These are phyloP conservation scores for Acronicta psi DNA, from an alignment of 2,888 invertebrate species.

Conservation along the genomic window DNA sequence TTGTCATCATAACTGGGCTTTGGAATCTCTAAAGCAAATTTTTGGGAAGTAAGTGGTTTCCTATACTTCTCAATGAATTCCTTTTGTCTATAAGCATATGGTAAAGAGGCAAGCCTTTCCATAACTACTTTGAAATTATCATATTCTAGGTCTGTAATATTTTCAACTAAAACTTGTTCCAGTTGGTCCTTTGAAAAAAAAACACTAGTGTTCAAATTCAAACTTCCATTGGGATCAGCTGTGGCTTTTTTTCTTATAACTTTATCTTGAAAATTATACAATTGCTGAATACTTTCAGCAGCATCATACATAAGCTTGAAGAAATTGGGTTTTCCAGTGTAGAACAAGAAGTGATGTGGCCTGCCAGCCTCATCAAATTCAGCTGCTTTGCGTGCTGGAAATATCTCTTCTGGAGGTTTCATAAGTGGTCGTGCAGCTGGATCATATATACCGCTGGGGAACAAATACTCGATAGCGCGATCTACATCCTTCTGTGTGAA, in stretches of 20 bases:
- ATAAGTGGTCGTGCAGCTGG: conserved; percentile 95
- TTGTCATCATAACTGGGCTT: conserved; percentile 91
- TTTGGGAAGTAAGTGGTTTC: conserved; percentile 89
- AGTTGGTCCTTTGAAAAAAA: conserved; percentile 92
- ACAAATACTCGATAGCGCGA: conserved; percentile 96
- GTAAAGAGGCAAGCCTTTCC: conserved; percentile 92
- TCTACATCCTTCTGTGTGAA: conserved; percentile 96
- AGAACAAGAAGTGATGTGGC: conserved; percentile 97
- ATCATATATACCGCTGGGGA: conserved; percentile 97
- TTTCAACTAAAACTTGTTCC: conserved; percentile 91
- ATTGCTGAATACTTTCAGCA: conserved; percentile 90
- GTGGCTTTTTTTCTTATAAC: conserved; percentile 90
- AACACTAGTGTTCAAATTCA: conserved; percentile 77
- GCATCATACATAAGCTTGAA: conserved; percentile 94
- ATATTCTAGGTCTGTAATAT: conserved; percentile 91
- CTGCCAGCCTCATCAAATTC: conserved; percentile 97
- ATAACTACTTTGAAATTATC: conserved; percentile 92
- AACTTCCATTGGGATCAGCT: conserved; percentile 89
- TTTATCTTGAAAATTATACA: conserved; percentile 92
- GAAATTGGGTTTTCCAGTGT: conserved; percentile 96
- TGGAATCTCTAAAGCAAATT: conserved; percentile 90
- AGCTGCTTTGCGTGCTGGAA: conserved; percentile 94
- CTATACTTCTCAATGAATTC: conserved; percentile 93
- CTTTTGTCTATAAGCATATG: conserved; percentile 91
- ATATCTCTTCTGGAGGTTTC: conserved; percentile 96